phyloP scores from a whole-genome alignment of 2,888 invertebrate species.

The Conus canariensis region DNA sequence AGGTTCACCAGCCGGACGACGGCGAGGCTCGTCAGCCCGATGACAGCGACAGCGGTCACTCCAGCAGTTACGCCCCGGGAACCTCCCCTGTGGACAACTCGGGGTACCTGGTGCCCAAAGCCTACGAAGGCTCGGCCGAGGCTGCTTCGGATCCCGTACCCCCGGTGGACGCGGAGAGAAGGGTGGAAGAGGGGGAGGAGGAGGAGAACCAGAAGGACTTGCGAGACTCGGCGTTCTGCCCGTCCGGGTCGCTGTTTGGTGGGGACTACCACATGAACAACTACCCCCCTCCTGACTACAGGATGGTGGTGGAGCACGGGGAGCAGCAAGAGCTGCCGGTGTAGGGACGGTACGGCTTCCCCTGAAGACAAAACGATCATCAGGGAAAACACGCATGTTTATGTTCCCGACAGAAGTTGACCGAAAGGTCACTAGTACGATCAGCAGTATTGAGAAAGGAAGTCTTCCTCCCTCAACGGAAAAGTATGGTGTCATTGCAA shows the following conservation, averaged over 20 bases:
- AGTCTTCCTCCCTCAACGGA: too few species aligned
- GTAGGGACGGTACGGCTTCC: neutral
- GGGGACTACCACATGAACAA: conserved; percentile 62
- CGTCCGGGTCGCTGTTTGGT: conserved; percentile 30
- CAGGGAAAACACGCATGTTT: neutral
- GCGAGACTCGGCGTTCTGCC: conserved; percentile 36
- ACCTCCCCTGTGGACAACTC: conserved; percentile 66
- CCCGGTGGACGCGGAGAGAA: too few species aligned
- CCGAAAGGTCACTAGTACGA: too few species aligned
- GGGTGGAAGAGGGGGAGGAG: neutral
- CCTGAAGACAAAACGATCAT: neutral
- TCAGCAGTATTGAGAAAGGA: too few species aligned
- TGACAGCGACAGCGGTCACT: conserved; percentile 71
- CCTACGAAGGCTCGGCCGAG: conserved; percentile 21
- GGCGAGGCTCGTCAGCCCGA: conserved; percentile 59
- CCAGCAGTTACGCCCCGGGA: conserved; percentile 69
- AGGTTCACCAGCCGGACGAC: conserved; percentile 51
- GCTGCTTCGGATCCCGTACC: neutral
- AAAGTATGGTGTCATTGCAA: too few species aligned
- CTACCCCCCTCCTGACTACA: conserved; percentile 68
- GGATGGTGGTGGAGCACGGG: conserved; percentile 65
- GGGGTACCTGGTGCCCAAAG: conserved; percentile 67
- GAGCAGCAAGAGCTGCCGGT: conserved; percentile 45
- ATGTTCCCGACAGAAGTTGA: too few species aligned
- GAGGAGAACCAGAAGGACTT: neutral